Percentiles rank a stretch among this genome's conserved stretches.
These are phyloP conservation scores for Orientallactaga sibirica DNA, from an alignment of 2,797 vertebrate genomes.

Conservation along the genomic window DNA sequence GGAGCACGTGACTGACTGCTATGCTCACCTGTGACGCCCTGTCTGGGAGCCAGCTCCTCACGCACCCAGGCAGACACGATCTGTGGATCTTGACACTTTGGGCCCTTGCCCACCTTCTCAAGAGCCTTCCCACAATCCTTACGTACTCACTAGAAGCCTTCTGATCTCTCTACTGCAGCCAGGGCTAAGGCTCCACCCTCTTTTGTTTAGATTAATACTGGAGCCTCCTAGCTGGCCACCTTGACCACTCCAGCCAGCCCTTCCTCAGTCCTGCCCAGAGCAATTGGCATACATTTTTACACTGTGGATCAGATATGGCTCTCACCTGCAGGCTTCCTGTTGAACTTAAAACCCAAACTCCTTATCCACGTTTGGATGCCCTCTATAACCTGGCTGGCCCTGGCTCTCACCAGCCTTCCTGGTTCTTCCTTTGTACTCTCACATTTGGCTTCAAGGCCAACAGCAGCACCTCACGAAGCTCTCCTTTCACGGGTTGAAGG, in stretches of 20 bases:
- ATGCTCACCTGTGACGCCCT: neutral
- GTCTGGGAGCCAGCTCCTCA: rapidly evolving
- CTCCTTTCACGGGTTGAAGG: neutral
- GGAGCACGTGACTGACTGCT: neutral
- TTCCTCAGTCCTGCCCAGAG: neutral
- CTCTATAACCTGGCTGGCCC: no score
- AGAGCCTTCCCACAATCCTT: neutral
- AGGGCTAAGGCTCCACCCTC: neutral
- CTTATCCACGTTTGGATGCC: neutral
- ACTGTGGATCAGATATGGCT: neutral
- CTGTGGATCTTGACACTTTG: no score
- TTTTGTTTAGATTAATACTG: neutral
- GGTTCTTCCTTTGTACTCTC: rapidly evolving
- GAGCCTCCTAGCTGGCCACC: neutral
- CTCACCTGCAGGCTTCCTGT: neutral
- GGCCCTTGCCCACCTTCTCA: rapidly evolving
- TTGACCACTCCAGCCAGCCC: no score
- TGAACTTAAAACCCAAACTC: neutral
- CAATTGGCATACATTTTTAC: neutral
- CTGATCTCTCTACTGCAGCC: rapidly evolving
- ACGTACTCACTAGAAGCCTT: neutral
- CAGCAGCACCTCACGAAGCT: rapidly evolving
- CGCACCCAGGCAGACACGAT: neutral
- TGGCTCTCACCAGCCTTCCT: neutral
- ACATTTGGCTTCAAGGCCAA: neutral